phyloP scores from a whole-genome alignment of 2,797 vertebrate species.

The Garrulus glandarius region DNA sequence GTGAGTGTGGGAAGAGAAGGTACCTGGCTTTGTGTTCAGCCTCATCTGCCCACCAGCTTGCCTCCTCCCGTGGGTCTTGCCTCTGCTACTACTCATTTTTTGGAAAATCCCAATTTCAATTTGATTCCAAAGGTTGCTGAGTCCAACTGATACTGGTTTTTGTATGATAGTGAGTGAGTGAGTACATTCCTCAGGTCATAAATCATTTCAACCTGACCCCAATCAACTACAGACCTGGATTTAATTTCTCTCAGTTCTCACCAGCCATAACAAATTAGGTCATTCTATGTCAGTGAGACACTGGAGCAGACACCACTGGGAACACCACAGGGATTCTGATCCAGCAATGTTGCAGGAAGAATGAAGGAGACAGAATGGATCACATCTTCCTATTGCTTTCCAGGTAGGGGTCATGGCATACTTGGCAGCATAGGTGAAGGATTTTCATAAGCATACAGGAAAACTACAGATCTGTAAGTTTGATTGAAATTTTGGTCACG shows the following conservation, averaged over 20 bases:
- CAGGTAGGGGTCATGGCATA: neutral
- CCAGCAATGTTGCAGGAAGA: neutral
- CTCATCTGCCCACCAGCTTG: neutral
- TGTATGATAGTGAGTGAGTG: neutral
- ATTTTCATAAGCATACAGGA: neutral
- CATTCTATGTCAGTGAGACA: constrained; percentile 56
- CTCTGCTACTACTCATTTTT: neutral
- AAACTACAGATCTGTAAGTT: neutral
- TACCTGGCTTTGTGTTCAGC: constrained; percentile 1
- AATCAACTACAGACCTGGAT: constrained; percentile 68
- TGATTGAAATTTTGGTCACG: neutral
- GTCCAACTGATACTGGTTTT: constrained; percentile 36
- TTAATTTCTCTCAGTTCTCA: constrained; percentile 31
- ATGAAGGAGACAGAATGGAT: neutral
- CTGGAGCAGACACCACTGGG: constrained; percentile 8
- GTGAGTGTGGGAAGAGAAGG: neutral
- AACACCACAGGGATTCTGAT: neutral
- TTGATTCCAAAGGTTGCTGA: neutral
- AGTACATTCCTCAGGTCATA: constrained; percentile 65
- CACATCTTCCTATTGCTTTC: neutral
- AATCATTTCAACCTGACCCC: constrained; percentile 66
- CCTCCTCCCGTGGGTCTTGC: neutral
- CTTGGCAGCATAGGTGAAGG: neutral
- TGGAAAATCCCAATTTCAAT: neutral
- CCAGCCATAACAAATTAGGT: constrained; percentile 78